Evolutionary conservation across 2,113 vertebrate genomes (phyloP), one percentile per base, ranked within the genome.

Genomic region (Falco punctatus): DNA sequence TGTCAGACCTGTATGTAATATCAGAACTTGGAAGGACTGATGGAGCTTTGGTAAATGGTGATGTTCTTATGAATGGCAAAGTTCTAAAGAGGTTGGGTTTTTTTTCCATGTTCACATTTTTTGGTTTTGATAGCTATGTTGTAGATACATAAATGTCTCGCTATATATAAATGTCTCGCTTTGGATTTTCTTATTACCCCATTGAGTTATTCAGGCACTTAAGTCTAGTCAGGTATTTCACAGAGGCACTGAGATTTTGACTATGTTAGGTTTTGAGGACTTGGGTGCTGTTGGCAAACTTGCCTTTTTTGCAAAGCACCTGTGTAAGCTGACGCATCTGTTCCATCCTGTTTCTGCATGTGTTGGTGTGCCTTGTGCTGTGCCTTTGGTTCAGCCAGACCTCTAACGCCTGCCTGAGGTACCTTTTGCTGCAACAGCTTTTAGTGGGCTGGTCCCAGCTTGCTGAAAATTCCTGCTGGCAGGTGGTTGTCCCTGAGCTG

Each of bases 61-160:
- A 38, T 0, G 0, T 20, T 33, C 19, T 48, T 72, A 33, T 0
- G 5, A 81, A 48, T 57, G 26, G 33, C 64, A 77, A 35, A 67
- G 26, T 13, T 52, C 28, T 72, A 28, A 62, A 67, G 11, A 19
- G 12, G 0, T 38, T 61, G 13, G 32, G 6, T 28, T 48, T 3
- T 46, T 28, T 55, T 84, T 46, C 38, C 21, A 77, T 11, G 10
- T 48, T 81, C 14, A 1, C 72, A 12, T 20, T 81, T 91, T 55
- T 48, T 48, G 14, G 24, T 46, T 81, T 28, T 86, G 33, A 44
- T 42, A 49, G 42, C 30, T 64, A 5, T 58, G 16, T 64, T 58
- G 11, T 30, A 77, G 33, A 30, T 26, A 28, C 28, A n/a, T 32
- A 55, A 59, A 38, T 27, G 13, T 52, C 42, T 59, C 24, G 18